A percentile compares a stretch with the other conserved stretches of the same genome.
These are phyloP conservation scores for Eulemur rubriventer DNA, from an alignment of 2,797 vertebrate genomes.

Conservation along the genomic window DNA sequence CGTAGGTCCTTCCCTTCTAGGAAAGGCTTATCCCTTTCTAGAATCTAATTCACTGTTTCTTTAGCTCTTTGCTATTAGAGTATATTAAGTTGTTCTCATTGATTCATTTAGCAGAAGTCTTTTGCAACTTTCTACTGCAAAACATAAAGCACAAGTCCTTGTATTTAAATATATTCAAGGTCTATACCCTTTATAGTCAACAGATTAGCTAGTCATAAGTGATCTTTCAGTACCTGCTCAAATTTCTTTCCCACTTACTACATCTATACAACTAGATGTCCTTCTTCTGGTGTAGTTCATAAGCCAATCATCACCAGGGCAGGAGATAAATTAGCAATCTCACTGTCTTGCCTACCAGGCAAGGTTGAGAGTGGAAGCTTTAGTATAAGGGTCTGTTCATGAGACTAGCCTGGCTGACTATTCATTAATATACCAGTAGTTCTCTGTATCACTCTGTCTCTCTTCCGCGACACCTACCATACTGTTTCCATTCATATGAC, in stretches of 20 bases:
- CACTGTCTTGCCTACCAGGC: background rate
- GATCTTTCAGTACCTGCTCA: background rate
- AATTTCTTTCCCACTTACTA: background rate
- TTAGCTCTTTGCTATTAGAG: background rate
- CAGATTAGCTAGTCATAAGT: background rate
- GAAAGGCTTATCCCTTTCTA: background rate
- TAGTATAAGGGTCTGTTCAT: background rate
- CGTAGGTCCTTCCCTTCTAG: background rate
- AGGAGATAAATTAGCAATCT: background rate
- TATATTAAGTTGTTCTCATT: background rate
- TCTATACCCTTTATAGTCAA: background rate
- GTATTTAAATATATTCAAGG: background rate
- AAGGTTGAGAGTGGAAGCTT: background rate
- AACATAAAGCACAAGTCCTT: background rate
- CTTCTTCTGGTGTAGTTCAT: background rate
- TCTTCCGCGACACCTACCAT: background rate
- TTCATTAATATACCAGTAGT: background rate
- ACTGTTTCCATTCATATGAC: background rate
- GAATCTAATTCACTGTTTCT: background rate
- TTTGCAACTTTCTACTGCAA: conserved; percentile 16
- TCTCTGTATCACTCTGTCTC: background rate
- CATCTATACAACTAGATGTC: background rate
- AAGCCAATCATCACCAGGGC: background rate
- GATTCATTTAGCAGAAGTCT: background rate
- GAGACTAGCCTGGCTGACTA: background rate